These are phyloP conservation scores for Phrynosoma blainvillii DNA, from an alignment of 2,113 vertebrate genomes.

Conservation along the genomic window DNA sequence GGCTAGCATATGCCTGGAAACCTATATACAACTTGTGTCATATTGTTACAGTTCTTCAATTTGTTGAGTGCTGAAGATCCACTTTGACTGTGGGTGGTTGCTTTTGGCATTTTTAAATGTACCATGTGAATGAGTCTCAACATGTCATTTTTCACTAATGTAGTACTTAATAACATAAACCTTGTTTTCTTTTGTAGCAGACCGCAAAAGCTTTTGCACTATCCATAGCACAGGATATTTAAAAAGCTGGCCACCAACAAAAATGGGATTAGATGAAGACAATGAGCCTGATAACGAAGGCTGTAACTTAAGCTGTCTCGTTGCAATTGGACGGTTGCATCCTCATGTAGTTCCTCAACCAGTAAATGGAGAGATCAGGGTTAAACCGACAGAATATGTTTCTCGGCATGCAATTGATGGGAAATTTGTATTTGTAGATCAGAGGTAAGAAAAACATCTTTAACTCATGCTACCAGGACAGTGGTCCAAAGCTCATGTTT, in stretches of 20 bases:
- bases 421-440: slow-evolving; percentile 99
- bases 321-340: slow-evolving; percentile 95
- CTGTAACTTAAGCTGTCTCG: slow-evolving; percentile 97
- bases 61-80: not conserved
- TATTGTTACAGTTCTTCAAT: not conserved
- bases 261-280: slow-evolving; percentile 97
- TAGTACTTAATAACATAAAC: slow-evolving; percentile 30
- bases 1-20: not conserved
- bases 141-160: slow-evolving; percentile 21
- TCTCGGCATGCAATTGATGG: slow-evolving; percentile 97
- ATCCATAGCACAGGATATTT: slow-evolving; percentile 99
- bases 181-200: slow-evolving; percentile 77
- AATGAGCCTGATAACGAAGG: slow-evolving; percentile 96
- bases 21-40: not conserved
- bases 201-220: slow-evolving; percentile 98
- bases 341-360: slow-evolving; percentile 93
- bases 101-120: not conserved
- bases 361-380: slow-evolving; percentile 90
- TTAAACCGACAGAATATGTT: slow-evolving; percentile 96
- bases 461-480: not conserved
- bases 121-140: not conserved
- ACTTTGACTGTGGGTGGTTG: not conserved
- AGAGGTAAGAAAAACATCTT: slow-evolving; percentile 84
- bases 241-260: slow-evolving; percentile 98
- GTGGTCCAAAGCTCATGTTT: not conserved